A percentile compares a stretch with the other conserved stretches of the same genome.
Evolutionary conservation across 1,140 invertebrate species (phyloP).

Genomic region (Aphelinus certus): DNA sequence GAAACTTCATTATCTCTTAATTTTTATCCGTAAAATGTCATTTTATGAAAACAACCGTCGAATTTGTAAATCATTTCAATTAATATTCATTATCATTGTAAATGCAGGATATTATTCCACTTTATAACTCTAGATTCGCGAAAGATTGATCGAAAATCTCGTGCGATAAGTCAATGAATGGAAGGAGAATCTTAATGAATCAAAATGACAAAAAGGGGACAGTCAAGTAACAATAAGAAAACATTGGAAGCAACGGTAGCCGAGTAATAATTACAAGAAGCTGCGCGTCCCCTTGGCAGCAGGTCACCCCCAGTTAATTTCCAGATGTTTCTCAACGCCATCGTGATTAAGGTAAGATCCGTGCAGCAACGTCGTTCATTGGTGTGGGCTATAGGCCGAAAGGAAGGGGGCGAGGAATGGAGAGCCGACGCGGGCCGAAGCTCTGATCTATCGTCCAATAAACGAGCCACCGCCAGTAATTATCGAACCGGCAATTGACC

Average conservation of each 20-base stretch:
- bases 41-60: no score
- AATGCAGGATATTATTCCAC: no score
- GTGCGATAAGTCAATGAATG: no score
- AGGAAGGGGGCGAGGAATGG: conserved; percentile 45
- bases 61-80: no score
- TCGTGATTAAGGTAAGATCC: conserved; percentile 49
- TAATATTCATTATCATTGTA: no score
- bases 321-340: conserved; percentile 28
- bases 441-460: conserved; percentile 62
- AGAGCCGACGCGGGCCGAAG: conserved; percentile 48
- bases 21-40: no score
- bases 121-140: no score
- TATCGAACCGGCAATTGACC: conserved; percentile 59
- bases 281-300: background rate
- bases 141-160: no score
- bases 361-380: conserved; percentile 31
- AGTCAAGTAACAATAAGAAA: background rate
- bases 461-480: conserved; percentile 61
- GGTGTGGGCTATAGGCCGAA: conserved; percentile 41
- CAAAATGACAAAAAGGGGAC: no score
- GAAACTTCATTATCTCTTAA: no score
- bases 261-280: conserved; percentile 17
- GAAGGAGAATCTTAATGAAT: no score
- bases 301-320: conserved; percentile 36
- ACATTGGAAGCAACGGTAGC: background rate